phyloP scores from a whole-genome alignment of 2,888 invertebrate genomes.

The Papilio demoleus region DNA sequence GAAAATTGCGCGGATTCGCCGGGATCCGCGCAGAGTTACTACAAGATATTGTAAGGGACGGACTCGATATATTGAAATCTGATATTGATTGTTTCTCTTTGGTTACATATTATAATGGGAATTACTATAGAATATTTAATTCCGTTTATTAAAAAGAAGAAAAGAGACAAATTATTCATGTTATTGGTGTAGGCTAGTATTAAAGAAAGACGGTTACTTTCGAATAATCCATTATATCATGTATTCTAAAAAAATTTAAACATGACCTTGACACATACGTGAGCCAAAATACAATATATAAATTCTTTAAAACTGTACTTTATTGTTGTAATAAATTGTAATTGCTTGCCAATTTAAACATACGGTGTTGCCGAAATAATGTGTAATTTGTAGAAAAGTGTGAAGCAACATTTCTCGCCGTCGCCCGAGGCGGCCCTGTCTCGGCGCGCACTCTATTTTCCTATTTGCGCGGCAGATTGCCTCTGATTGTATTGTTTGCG shows the following conservation, averaged over 20 bases:
- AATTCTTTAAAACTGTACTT: not conserved
- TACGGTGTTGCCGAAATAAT: conserved; percentile 20
- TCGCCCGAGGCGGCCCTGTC: conserved; percentile 70
- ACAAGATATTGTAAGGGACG: conserved; percentile 57
- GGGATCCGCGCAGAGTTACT: conserved; percentile 63
- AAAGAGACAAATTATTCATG: too few species aligned
- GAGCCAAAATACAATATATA: not conserved
- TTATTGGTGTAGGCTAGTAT: too few species aligned
- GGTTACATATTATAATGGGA: not conserved
- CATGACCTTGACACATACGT: too few species aligned
- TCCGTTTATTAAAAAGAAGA: too few species aligned
- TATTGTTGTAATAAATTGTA: not conserved
- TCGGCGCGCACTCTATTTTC: conserved; percentile 80
- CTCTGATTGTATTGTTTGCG: conserved; percentile 83
- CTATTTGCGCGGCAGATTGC: conserved; percentile 83
- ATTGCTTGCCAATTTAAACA: not conserved
- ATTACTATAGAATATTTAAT: too few species aligned
- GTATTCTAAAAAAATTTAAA: too few species aligned
- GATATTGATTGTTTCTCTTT: not conserved
- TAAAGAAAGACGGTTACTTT: too few species aligned
- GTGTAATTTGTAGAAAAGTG: conserved; percentile 42
- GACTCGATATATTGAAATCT: conserved; percentile 45
- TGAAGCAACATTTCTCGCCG: conserved; percentile 32
- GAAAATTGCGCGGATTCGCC: conserved; percentile 79
- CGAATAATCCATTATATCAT: too few species aligned